phyloP scores from a whole-genome alignment of 2,113 vertebrate species.

The Crotalus horridus region DNA sequence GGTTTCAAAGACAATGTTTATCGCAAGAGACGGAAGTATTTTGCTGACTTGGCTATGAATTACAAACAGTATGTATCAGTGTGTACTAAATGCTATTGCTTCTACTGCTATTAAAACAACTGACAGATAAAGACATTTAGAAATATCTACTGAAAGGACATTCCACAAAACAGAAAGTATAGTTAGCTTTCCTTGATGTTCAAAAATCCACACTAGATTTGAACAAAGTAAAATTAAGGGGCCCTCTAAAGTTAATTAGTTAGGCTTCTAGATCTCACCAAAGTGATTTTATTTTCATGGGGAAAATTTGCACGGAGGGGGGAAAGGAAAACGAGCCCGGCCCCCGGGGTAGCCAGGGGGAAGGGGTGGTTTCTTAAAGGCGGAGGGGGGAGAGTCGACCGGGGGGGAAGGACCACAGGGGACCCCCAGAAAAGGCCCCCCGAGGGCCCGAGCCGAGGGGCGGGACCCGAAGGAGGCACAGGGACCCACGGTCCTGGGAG shows the following conservation, averaged over 20 bases:
- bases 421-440: too few relatives aligned
- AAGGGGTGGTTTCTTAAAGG: too few relatives aligned
- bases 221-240: not conserved
- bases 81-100: conserved; percentile 19
- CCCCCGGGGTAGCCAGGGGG: too few relatives aligned
- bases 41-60: conserved; percentile 93
- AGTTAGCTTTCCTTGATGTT: not conserved
- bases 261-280: not conserved
- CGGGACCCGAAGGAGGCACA: too few relatives aligned
- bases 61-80: conserved; percentile 85
- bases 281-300: not conserved
- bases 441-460: too few relatives aligned
- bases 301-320: too few relatives aligned
- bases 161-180: not conserved
- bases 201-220: not conserved
- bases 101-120: not conserved
- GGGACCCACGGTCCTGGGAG: too few relatives aligned
- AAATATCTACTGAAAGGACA: not conserved
- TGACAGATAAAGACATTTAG: not conserved
- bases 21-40: conserved; percentile 92
- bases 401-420: too few relatives aligned
- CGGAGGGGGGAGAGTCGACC: too few relatives aligned
- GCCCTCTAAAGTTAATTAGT: not conserved
- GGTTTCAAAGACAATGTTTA: conserved; percentile 99
- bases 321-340: too few relatives aligned